These are phyloP conservation scores for Pangasius larnaudii DNA, from an alignment of 2,797 vertebrate genomes.

Conservation along the genomic window DNA sequence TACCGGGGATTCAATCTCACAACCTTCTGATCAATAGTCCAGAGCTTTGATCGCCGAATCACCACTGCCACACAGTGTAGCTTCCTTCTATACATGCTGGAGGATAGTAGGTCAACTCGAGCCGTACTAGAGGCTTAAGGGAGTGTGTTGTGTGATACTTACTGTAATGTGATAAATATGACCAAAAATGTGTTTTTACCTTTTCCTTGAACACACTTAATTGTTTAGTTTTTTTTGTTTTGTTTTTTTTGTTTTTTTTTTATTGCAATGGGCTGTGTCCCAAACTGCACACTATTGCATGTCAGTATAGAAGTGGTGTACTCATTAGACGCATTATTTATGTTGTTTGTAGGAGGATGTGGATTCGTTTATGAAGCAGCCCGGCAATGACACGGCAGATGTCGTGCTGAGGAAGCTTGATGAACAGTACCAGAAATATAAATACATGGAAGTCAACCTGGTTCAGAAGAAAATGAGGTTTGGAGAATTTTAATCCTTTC, in stretches of 20 bases:
- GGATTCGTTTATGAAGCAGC: slow-evolving; percentile 94
- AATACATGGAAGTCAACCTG: slow-evolving; percentile 99
- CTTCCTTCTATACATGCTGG: not conserved
- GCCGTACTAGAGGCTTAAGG: not conserved
- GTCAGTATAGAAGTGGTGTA: not conserved
- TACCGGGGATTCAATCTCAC: not conserved
- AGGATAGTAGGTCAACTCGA: not conserved
- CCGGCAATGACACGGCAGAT: slow-evolving; percentile 95
- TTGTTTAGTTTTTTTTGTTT: not conserved
- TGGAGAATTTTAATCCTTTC: slow-evolving; percentile 20
- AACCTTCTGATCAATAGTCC: not conserved
- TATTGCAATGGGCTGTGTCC: not conserved
- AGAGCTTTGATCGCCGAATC: not conserved
- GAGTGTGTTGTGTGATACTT: not conserved
- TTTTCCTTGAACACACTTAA: not conserved
- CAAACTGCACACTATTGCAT: not conserved
- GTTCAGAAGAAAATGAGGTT: slow-evolving; percentile 95
- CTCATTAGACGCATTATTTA: not conserved
- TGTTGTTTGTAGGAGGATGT: slow-evolving; percentile 87
- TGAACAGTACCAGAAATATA: slow-evolving; percentile 98
- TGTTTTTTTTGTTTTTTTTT: not conserved
- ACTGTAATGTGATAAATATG: not conserved
- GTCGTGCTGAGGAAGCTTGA: slow-evolving; percentile 89
- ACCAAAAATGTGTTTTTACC: no score
- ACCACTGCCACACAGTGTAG: not conserved